Evolutionary conservation across 2,797 vertebrate species (phyloP), one percentile per base, ranked within the genome.

Genomic region (Streptopelia turtur): DNA sequence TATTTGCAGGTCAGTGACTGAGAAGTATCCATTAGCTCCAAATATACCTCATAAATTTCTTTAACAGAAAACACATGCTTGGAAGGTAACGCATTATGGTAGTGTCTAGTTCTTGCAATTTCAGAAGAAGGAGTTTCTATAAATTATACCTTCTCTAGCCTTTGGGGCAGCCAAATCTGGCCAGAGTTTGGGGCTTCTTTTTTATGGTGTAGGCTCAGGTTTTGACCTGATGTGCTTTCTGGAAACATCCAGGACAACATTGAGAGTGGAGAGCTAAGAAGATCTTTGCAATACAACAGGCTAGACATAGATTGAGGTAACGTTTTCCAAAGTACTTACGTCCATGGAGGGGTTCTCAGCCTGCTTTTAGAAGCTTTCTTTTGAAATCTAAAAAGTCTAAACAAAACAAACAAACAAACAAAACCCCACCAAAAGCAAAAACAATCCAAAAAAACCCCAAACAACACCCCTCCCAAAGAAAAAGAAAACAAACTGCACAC

Each of bases 401-500:
- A 83, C 30, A 30, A 11, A 18, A 35, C 35, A 33, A 27, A 15
- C 45, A 6, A 20, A 25, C 16, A 16, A 41, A 60, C 28, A 47
- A 11, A 47, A 23, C 16, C 16, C 41, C 41, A 41, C 41, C 3
- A 49, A 5, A 13, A 5, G 15, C 41, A n/a, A 27, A 27, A 49
- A 59, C 6, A 56, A 17, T 4, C 4, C 24, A 43, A 64, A 33
- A 63, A 16, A 1, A 27, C 6, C 0, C 0, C 7, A 14, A 20
- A 53, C 16, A 43, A 43, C 16, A 17, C 8, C 16, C 41, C 41
- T 43, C 41, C 16, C 41, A 43, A 43, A 43, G 41, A 41, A 21
- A 52, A 31, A 22, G 24, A 41, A 45, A 41, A 33, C 11, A 63
- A 72, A 37, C 27, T 1, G 1, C 2, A 24, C 33, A 8, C 6